phyloP scores from a whole-genome alignment of 2,113 vertebrate genomes.

The Hipposideros armiger region DNA sequence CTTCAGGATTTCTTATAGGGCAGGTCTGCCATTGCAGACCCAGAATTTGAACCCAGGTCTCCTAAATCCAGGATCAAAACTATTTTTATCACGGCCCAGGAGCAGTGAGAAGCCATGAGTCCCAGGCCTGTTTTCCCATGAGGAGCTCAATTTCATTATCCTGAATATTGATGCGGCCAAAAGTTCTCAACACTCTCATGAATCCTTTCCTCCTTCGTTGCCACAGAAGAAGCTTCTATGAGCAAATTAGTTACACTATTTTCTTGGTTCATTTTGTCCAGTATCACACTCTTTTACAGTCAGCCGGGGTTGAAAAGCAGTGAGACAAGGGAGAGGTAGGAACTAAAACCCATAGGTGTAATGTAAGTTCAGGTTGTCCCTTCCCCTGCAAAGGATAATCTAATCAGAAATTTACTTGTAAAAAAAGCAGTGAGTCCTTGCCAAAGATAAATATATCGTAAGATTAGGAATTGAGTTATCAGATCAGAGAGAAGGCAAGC shows the following conservation, averaged over 20 bases:
- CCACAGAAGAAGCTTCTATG: background rate
- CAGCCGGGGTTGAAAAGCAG: background rate
- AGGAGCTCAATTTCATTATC: background rate
- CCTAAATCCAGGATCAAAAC: background rate
- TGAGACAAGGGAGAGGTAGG: background rate
- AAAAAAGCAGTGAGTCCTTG: background rate
- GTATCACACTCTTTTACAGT: background rate
- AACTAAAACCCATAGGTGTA: background rate
- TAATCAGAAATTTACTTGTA: background rate
- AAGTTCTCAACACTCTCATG: background rate
- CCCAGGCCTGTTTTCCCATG: background rate
- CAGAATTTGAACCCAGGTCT: background rate
- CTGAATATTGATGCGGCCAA: background rate
- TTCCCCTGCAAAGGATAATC: background rate
- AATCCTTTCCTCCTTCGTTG: background rate
- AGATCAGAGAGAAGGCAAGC: background rate
- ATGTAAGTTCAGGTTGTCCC: background rate
- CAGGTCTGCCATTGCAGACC: background rate
- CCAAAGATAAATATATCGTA: background rate
- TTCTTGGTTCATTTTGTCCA: background rate
- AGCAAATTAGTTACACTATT: background rate
- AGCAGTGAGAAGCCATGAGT: background rate
- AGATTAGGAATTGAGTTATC: background rate
- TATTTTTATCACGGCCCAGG: background rate
- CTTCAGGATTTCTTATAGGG: background rate